Conservation (phyloP, 1,140 invertebrate species). For the Drosophila guanche region DNA sequence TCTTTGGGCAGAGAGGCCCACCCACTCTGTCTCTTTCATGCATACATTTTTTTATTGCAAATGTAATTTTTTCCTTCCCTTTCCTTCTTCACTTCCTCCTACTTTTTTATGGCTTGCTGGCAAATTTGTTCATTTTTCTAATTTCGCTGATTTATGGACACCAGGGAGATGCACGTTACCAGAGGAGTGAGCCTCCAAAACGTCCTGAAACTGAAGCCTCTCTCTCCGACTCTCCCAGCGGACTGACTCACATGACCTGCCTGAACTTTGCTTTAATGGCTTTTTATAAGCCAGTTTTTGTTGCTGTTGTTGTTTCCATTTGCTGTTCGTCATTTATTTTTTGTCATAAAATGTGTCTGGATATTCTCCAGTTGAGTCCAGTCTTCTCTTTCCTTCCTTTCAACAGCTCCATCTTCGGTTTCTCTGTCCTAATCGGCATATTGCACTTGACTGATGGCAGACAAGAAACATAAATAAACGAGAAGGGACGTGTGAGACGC, state of each 20-base stretch:
- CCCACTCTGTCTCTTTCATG: neutral
- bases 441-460: slow-evolving; percentile 30
- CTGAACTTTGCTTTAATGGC: slow-evolving; percentile 75
- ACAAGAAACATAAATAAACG: slow-evolving; percentile 6
- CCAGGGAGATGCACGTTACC: neutral
- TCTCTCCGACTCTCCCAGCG: neutral
- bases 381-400: neutral
- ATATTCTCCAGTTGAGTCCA: slow-evolving; percentile 3
- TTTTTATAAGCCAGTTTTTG: slow-evolving; percentile 63
- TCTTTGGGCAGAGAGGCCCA: neutral
- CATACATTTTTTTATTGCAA: neutral
- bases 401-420: neutral
- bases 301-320: slow-evolving; percentile 18
- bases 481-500: no score
- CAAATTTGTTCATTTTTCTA: slow-evolving; percentile 54
- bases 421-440: slow-evolving; percentile 20
- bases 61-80: slow-evolving; percentile 2
- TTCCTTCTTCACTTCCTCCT: slow-evolving; percentile 8
- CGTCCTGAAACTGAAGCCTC: slow-evolving; percentile 14
- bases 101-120: slow-evolving; percentile 15
- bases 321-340: slow-evolving; percentile 48
- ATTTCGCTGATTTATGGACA: slow-evolving; percentile 70
- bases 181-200: slow-evolving; percentile 7
- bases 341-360: slow-evolving; percentile 42
- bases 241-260: slow-evolving; percentile 76